These are phyloP conservation scores for Charina bottae DNA, from an alignment of 2,113 vertebrate genomes.

Conservation along the genomic window DNA sequence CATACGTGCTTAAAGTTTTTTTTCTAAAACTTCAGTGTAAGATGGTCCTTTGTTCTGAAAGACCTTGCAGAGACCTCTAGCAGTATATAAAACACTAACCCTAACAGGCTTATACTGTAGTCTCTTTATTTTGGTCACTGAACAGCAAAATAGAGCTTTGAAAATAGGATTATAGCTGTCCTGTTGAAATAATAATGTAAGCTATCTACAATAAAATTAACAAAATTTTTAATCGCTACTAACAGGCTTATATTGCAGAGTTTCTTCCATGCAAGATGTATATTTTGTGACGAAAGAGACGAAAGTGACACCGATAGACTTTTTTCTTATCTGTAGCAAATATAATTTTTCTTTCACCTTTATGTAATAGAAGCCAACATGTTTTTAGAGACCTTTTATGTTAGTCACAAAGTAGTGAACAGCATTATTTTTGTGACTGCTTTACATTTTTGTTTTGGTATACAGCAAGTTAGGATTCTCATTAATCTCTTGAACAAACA, in stretches of 20 bases:
- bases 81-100: neutral
- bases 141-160: neutral
- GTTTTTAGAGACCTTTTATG: constrained; percentile 20
- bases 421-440: too few relatives aligned
- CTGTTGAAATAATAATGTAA: neutral
- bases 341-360: constrained; percentile 22
- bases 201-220: neutral
- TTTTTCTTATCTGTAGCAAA: neutral
- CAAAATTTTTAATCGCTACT: neutral
- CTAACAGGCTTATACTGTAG: neutral
- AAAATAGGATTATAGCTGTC: neutral
- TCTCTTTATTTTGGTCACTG: neutral
- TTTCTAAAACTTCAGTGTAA: neutral
- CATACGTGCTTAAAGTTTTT: neutral
- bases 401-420: neutral
- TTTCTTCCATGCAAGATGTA: neutral
- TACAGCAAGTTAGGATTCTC: constrained; percentile 17
- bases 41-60: neutral
- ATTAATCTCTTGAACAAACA: constrained; percentile 56
- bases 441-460: neutral
- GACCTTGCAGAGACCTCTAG: neutral
- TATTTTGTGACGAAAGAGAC: neutral
- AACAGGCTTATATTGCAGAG: neutral
- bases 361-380: constrained; percentile 30
- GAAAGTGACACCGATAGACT: neutral